Conservation (phyloP, 2,797 vertebrate species). For the Sebastes paucispinis region DNA sequence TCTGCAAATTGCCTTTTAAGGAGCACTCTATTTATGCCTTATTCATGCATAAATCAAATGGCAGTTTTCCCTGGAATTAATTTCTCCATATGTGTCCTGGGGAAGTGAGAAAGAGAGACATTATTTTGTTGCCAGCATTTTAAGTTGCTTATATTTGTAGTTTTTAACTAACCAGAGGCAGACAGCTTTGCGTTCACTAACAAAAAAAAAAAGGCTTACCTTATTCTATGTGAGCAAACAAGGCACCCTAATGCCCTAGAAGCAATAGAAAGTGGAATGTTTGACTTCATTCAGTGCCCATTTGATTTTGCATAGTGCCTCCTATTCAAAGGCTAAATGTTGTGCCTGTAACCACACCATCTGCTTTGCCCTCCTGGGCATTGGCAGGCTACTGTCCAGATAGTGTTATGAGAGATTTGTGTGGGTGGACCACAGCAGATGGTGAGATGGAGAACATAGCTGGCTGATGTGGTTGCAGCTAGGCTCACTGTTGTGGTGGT, state of each 20-base stretch:
- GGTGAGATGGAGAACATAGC: slow-evolving; percentile 58
- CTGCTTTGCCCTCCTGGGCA: slow-evolving; percentile 69
- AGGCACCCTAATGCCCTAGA: not conserved
- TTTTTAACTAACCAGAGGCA: not conserved
- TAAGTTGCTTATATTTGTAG: not conserved
- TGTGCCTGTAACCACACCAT: slow-evolving; percentile 57
- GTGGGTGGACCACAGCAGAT: slow-evolving; percentile 72
- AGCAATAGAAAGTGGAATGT: not conserved
- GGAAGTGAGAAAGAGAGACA: not conserved
- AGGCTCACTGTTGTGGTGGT: slow-evolving; percentile 20
- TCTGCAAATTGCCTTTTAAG: not conserved
- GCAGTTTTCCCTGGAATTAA: not conserved
- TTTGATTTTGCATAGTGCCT: slow-evolving; percentile 32
- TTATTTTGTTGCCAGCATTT: not conserved
- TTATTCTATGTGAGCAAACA: slow-evolving; percentile 32
- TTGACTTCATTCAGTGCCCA: slow-evolving; percentile 9
- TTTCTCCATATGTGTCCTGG: not conserved
- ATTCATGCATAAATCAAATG: not conserved
- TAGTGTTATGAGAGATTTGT: slow-evolving; percentile 54
- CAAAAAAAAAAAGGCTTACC: not conserved
- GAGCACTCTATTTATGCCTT: not conserved
- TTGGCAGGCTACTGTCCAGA: slow-evolving; percentile 67
- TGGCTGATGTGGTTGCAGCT: slow-evolving; percentile 47
- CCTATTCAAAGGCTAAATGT: slow-evolving; percentile 50
- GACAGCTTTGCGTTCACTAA: not conserved